These are phyloP conservation scores for Actinostola sp. DNA, from an alignment of 92 coral and sea anemone genomes.

Conservation along the genomic window DNA sequence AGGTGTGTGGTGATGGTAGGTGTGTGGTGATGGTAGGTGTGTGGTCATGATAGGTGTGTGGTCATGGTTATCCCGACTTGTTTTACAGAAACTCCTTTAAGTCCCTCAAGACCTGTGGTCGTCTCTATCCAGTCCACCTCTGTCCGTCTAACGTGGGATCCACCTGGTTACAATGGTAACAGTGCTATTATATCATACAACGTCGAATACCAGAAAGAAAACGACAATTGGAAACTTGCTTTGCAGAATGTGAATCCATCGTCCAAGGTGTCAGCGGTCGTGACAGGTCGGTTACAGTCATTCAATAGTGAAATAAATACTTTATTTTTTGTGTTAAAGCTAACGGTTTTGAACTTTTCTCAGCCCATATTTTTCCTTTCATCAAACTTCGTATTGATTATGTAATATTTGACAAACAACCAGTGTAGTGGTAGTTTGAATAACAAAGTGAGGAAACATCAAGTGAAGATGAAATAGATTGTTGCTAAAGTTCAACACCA, in stretches of 20 bases:
- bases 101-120: constrained; percentile 85
- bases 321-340: not conserved
- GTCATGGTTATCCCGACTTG: too few species aligned
- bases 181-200: constrained; percentile 80
- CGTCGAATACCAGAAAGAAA: constrained; percentile 64
- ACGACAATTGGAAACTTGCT: constrained; percentile 51
- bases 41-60: too few species aligned
- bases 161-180: constrained; percentile 89
- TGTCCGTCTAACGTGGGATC: constrained; percentile 80
- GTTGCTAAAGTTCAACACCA: too few species aligned
- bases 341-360: too few species aligned
- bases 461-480: too few species aligned
- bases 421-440: too few species aligned
- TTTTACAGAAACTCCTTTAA: constrained; percentile 66
- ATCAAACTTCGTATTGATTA: too few species aligned
- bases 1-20: too few species aligned
- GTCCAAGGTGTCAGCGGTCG: constrained; percentile 68
- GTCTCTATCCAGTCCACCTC: constrained; percentile 68
- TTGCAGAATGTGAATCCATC: constrained; percentile 82
- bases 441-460: too few species aligned
- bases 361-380: too few species aligned
- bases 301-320: not conserved
- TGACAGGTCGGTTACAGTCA: constrained; percentile 34
- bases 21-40: too few species aligned
- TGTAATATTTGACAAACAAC: too few species aligned